Evolutionary conservation across 2,888 invertebrate species (phyloP).

Genomic region (Congeria kusceri): DNA sequence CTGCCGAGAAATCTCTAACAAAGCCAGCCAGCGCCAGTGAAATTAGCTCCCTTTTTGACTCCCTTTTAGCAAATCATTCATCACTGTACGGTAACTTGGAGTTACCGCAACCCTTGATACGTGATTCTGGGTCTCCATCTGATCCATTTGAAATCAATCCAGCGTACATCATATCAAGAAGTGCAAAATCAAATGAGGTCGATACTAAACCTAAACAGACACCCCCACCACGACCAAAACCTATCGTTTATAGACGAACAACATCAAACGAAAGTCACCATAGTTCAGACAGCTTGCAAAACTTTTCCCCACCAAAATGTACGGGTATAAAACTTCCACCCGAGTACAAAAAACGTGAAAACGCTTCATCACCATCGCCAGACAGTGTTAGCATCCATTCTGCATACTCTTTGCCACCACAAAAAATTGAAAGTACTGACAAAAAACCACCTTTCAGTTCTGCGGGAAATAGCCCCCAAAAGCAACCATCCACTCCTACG

Average conservation of each 20-base stretch:
- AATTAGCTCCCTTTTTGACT: slow-evolving; percentile 75
- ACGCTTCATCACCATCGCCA: slow-evolving; percentile 12
- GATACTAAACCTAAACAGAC: slow-evolving; percentile 32
- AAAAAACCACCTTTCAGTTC: slow-evolving; percentile 21
- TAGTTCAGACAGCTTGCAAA: slow-evolving; percentile 53
- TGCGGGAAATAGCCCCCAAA: slow-evolving; percentile 19
- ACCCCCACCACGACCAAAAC: slow-evolving; percentile 56
- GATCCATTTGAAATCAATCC: slow-evolving; percentile 79
- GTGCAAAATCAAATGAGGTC: slow-evolving; percentile 26
- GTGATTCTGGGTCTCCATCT: slow-evolving; percentile 52
- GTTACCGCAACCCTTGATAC: slow-evolving; percentile 75
- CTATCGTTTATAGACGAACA: slow-evolving; percentile 62
- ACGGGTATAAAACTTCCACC: slow-evolving; percentile 56
- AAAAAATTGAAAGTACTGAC: slow-evolving; percentile 40
- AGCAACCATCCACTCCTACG: slow-evolving; percentile 30
- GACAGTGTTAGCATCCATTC: slow-evolving; percentile 33
- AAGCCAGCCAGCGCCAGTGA: slow-evolving; percentile 58
- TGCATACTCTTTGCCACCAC: slow-evolving; percentile 21
- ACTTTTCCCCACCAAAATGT: slow-evolving; percentile 58
- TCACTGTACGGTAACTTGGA: slow-evolving; percentile 72
- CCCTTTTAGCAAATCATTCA: slow-evolving; percentile 64
- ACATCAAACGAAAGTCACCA: slow-evolving; percentile 60
- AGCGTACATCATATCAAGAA: slow-evolving; percentile 32
- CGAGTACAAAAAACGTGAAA: slow-evolving; percentile 45
- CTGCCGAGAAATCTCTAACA: slow-evolving; percentile 6